These are phyloP conservation scores for Paramormyrops hopkinsi DNA, from an alignment of 2,797 vertebrate genomes.

Conservation along the genomic window DNA sequence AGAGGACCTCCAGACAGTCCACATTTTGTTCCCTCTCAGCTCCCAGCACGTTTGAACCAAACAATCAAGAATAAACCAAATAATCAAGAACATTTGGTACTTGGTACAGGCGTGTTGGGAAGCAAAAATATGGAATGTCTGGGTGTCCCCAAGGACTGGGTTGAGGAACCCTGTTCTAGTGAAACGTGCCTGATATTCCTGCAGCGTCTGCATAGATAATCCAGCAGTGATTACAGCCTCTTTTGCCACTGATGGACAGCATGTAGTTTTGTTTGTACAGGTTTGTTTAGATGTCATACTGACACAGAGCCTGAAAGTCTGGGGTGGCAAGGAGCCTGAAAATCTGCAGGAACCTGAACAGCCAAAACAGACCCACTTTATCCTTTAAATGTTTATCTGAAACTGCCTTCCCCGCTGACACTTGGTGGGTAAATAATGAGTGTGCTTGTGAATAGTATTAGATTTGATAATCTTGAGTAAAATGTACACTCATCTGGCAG, in stretches of 20 bases:
- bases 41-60: background rate
- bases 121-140: background rate
- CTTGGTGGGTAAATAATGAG: background rate
- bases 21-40: background rate
- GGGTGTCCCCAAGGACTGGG: background rate
- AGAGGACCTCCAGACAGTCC: background rate
- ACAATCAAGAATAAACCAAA: background rate
- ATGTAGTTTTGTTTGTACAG: background rate
- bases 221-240: background rate
- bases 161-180: background rate
- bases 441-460: background rate
- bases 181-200: background rate
- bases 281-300: background rate
- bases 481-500: background rate
- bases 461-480: background rate
- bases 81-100: background rate
- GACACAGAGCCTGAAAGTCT: background rate
- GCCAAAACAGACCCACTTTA: background rate
- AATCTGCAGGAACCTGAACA: background rate
- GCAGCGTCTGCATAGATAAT: background rate
- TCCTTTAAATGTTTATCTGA: background rate
- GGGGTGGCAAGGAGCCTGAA: background rate
- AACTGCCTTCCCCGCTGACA: background rate
- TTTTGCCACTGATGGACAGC: background rate
- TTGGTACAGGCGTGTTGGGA: background rate